These are phyloP conservation scores for Salvator merianae DNA, from an alignment of 2,113 vertebrate species.

Conservation along the genomic window DNA sequence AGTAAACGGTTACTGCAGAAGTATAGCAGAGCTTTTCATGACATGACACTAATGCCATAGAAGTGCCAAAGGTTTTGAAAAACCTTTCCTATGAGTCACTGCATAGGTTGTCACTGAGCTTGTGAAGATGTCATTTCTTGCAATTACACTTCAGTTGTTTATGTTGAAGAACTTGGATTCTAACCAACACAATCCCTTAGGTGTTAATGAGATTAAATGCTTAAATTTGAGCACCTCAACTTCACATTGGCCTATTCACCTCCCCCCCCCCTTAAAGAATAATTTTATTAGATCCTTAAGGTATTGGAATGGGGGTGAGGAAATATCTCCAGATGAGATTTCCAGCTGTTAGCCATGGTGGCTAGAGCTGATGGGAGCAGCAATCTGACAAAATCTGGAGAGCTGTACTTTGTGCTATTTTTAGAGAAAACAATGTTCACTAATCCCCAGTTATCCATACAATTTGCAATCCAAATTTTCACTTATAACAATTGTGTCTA, in stretches of 20 bases:
- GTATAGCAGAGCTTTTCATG: neutral
- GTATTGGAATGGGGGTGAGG: neutral
- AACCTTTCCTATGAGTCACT: conserved; percentile 5
- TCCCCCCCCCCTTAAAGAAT: neutral
- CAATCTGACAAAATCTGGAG: too few species aligned
- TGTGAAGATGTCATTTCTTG: conserved; percentile 17
- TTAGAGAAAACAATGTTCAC: too few species aligned
- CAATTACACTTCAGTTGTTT: neutral
- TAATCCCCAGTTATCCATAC: too few species aligned
- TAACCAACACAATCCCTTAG: neutral
- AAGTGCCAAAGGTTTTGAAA: conserved; percentile 14
- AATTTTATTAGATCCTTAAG: neutral
- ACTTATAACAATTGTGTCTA: too few species aligned
- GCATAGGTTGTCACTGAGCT: neutral
- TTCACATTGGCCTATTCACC: neutral
- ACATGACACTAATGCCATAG: neutral
- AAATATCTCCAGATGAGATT: too few species aligned
- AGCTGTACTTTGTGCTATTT: too few species aligned
- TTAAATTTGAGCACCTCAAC: neutral
- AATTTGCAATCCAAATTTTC: too few species aligned
- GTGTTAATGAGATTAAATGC: conserved; percentile 7
- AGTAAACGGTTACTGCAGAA: conserved; percentile 18
- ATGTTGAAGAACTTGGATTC: conserved; percentile 7
- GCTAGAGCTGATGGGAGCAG: too few species aligned
- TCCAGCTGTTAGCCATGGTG: too few species aligned